Conservation (phyloP, 2,888 invertebrate genomes). For the Tribolium freemani region DNA sequence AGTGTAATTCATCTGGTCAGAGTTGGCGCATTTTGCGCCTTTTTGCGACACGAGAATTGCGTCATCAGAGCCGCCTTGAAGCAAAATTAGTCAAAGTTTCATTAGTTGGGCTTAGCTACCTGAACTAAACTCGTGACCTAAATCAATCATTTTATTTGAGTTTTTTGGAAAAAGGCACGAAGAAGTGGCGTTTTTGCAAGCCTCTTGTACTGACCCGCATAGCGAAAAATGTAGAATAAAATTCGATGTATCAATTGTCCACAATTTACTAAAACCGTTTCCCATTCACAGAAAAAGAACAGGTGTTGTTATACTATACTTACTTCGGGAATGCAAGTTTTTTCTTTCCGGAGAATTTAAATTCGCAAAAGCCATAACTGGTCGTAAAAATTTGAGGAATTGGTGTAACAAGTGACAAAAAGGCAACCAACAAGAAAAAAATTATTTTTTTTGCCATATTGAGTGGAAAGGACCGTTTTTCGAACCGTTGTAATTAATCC, state of each 20-base stretch:
- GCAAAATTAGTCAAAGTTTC: background rate
- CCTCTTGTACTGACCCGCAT: background rate
- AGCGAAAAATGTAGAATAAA: constrained; percentile 17
- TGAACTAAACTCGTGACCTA: background rate
- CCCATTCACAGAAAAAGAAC: background rate
- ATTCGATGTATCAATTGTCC: constrained; percentile 7
- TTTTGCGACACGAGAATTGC: constrained; percentile 1
- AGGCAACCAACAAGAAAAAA: background rate
- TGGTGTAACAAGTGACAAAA: background rate
- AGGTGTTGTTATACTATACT: background rate
- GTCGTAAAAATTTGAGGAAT: constrained; percentile 25
- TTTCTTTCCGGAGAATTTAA: background rate
- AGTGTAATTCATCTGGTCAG: background rate
- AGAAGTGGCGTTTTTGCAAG: constrained; percentile 2
- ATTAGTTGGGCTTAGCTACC: background rate
- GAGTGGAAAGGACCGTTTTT: too few relatives aligned
- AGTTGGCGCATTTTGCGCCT: background rate
- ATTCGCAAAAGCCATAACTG: constrained; percentile 5
- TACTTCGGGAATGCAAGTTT: constrained; percentile 4
- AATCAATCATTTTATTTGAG: background rate
- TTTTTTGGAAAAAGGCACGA: background rate
- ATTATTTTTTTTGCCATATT: background rate
- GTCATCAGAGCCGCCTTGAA: constrained; percentile 12
- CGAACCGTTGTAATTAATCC: too few relatives aligned
- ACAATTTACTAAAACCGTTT: constrained; percentile 10